A percentile compares a stretch with the other conserved stretches of the same genome.
Conservation (phyloP, 2,888 invertebrate genomes). For the Flexamia atlantica region DNA sequence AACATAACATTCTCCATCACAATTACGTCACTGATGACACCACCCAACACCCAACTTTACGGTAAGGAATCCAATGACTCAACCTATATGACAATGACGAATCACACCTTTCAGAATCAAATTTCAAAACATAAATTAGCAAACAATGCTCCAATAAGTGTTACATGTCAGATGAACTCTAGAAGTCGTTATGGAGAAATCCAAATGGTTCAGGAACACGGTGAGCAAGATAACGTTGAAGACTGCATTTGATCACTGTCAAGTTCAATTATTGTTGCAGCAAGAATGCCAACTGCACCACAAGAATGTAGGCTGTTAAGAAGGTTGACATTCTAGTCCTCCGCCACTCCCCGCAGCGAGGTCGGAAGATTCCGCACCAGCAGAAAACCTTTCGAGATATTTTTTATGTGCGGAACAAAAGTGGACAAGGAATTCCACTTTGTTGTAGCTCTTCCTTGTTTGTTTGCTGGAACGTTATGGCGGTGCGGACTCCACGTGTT, state of each 20-base stretch:
- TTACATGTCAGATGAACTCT: background rate
- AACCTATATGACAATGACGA: background rate
- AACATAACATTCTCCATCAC: too few species aligned
- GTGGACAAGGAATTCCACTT: slow-evolving; percentile 40
- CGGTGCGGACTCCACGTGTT: too few species aligned
- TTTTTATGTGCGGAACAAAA: slow-evolving; percentile 11
- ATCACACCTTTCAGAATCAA: background rate
- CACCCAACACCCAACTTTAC: background rate
- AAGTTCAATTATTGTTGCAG: slow-evolving; percentile 6
- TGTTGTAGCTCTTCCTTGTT: background rate
- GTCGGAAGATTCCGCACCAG: background rate
- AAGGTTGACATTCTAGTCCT: background rate
- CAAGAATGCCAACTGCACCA: background rate
- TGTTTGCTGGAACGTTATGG: too few species aligned
- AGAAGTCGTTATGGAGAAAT: slow-evolving; percentile 18
- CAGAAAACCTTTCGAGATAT: background rate
- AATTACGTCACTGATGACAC: too few species aligned
- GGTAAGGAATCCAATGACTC: slow-evolving; percentile 11
- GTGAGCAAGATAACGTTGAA: slow-evolving; percentile 7
- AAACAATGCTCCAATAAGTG: slow-evolving; percentile 20
- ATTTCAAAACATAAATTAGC: slow-evolving; percentile 23
- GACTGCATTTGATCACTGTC: background rate
- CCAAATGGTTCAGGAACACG: background rate
- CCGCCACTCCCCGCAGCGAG: background rate
- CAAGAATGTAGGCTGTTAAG: background rate